A percentile compares a stretch with the other conserved stretches of the same genome.
phyloP scores from a whole-genome alignment of 2,888 invertebrate genomes.

The Hemistola chrysoprasaria region DNA sequence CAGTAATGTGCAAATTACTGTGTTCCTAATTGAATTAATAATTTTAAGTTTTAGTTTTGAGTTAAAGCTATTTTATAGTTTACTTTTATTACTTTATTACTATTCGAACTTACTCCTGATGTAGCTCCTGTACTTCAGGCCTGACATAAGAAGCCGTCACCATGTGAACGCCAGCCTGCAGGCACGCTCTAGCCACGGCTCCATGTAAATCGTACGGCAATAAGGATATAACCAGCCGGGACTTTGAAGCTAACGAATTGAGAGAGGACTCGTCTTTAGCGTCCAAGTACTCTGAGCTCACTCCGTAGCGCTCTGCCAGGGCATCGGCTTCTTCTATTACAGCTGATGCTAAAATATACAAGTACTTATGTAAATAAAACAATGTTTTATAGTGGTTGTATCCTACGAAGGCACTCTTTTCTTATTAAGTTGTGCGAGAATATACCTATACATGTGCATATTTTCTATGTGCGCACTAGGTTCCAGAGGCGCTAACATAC shows the following conservation, averaged over 20 bases:
- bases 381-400: no score
- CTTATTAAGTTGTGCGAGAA: no score
- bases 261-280: slow-evolving; percentile 88
- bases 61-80: slow-evolving; percentile 23
- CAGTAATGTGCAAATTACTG: no score
- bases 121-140: slow-evolving; percentile 90
- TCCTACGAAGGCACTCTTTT: no score
- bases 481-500: no score
- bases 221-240: slow-evolving; percentile 92
- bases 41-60: no score
- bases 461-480: no score
- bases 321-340: slow-evolving; percentile 94
- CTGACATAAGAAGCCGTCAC: slow-evolving; percentile 98
- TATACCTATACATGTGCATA: no score
- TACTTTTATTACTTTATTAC: not conserved
- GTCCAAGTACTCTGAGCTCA: slow-evolving; percentile 91
- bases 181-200: slow-evolving; percentile 92
- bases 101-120: slow-evolving; percentile 84
- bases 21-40: no score
- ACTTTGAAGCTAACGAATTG: slow-evolving; percentile 86
- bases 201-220: slow-evolving; percentile 96
- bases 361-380: no score
- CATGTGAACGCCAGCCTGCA: slow-evolving; percentile 93
- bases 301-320: slow-evolving; percentile 89
- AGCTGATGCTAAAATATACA: slow-evolving; percentile 85